phyloP scores from a whole-genome alignment of 1,140 invertebrate species.

The Drosophila prosaltans region DNA sequence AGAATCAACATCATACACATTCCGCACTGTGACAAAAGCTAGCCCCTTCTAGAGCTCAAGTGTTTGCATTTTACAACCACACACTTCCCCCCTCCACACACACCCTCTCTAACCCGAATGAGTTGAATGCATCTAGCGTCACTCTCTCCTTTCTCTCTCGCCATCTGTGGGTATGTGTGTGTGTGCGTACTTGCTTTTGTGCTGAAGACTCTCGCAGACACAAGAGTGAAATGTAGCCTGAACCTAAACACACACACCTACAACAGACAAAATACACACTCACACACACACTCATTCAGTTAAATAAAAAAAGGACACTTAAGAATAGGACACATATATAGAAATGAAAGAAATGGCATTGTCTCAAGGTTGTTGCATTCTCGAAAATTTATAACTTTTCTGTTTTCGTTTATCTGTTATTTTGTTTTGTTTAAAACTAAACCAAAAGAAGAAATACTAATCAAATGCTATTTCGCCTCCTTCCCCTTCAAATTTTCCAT shows the following conservation, averaged over 20 bases:
- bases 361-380: slow-evolving; percentile 43
- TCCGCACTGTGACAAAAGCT: slow-evolving; percentile 32
- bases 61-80: slow-evolving; percentile 78
- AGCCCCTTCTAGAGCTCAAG: slow-evolving; percentile 65
- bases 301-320: slow-evolving; percentile 51
- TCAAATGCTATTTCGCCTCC: slow-evolving; percentile 68
- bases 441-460: slow-evolving; percentile 53
- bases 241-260: slow-evolving; percentile 1
- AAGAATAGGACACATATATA: background rate
- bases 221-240: slow-evolving; percentile 10
- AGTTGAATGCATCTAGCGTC: slow-evolving; percentile 68
- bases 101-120: slow-evolving; percentile 2
- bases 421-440: slow-evolving; percentile 19
- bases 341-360: slow-evolving; percentile 18
- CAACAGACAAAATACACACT: background rate
- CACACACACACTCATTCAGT: background rate
- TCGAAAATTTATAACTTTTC: background rate
- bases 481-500: slow-evolving; percentile 56
- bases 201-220: background rate
- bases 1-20: slow-evolving; percentile 4
- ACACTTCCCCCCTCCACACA: slow-evolving; percentile 28
- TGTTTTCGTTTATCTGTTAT: slow-evolving; percentile 7
- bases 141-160: slow-evolving; percentile 24
- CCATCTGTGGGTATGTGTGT: background rate
- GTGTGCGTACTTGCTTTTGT: slow-evolving; percentile 2